Evolutionary conservation across 1,140 invertebrate genomes (phyloP), one percentile per base, ranked within the genome.

Genomic region (Diuraphis noxia): DNA sequence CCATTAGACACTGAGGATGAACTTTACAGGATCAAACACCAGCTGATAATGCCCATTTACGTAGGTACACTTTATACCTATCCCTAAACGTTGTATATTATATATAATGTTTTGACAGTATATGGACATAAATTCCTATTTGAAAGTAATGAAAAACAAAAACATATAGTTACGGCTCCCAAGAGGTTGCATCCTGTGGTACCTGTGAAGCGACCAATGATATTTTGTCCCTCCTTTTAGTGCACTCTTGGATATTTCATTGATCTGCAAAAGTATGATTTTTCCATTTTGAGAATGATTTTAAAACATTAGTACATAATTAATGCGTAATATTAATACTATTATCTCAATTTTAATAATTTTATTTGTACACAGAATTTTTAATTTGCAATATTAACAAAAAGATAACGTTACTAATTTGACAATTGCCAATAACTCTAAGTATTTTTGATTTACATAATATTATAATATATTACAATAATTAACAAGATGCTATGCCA

Each of bases 91-190:
- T 84, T 82, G 23, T 40, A 30, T 13, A 82, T 40, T 82, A 43
- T 43, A 84, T 41, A 46, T 19, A 23, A 34, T 84, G 25, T 43
- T 41, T 84, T 82, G 79, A 85, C 82, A 85, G 41, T 46, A n/a
- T 46, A n/a, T 43, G n/a, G n/a, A 46, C 82, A 85, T 46, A 46
- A 85, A 85, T 85, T 85, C 19, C n/a, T n/a, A 43, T 85, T 85
- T 85, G 30, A 34, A n/a, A 34, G 82, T 85, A 46, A 85, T 46
- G 82, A 85, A 85, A 85, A 43, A 46, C 82, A 85, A 85, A 46
- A 85, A 43, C 19, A n/a, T n/a, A n/a, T n/a, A 46, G 40, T 85
- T 85, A 85, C 41, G 41, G n/a, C 40, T 85, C 82, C 82, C 41
- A 21, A n/a, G 82, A n/a, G 82, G 17, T 7, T 19, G 10, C 9